These are phyloP conservation scores for Meloidogyne floridensis DNA, from an alignment of 1,140 invertebrate species.

Conservation along the genomic window DNA sequence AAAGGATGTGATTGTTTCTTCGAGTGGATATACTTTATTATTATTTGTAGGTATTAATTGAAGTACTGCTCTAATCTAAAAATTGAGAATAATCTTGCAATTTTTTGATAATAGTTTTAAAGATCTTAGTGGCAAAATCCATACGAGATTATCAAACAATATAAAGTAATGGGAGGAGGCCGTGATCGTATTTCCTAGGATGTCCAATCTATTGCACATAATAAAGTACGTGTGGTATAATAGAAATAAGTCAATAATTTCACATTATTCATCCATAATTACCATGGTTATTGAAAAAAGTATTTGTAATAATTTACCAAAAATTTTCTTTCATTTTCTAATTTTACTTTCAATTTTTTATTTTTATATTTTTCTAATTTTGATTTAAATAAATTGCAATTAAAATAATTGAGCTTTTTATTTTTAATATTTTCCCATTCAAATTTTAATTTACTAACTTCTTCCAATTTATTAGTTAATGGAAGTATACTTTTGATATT, in stretches of 20 bases:
- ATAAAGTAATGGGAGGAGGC: no score
- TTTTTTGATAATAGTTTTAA: neutral
- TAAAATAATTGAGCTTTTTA: neutral
- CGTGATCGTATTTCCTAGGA: no score
- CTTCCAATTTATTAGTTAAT: neutral
- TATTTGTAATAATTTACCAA: neutral
- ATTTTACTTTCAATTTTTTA: neutral
- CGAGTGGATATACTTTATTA: neutral
- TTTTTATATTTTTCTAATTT: constrained; percentile 1
- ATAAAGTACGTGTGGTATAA: no score
- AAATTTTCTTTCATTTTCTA: neutral
- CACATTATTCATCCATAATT: no score
- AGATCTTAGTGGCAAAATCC: no score
- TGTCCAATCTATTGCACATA: no score
- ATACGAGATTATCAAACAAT: no score
- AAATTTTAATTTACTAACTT: neutral
- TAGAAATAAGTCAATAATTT: neutral
- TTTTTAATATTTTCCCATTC: constrained; percentile 1
- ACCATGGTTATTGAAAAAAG: no score
- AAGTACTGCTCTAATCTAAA: neutral
- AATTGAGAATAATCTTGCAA: neutral
- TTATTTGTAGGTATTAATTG: neutral
- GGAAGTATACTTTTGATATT: neutral
- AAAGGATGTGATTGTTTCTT: neutral
- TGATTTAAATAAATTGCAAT: neutral